These are phyloP conservation scores for Cricetomys ansorgei DNA, from an alignment of 2,113 vertebrate genomes.

Conservation along the genomic window DNA sequence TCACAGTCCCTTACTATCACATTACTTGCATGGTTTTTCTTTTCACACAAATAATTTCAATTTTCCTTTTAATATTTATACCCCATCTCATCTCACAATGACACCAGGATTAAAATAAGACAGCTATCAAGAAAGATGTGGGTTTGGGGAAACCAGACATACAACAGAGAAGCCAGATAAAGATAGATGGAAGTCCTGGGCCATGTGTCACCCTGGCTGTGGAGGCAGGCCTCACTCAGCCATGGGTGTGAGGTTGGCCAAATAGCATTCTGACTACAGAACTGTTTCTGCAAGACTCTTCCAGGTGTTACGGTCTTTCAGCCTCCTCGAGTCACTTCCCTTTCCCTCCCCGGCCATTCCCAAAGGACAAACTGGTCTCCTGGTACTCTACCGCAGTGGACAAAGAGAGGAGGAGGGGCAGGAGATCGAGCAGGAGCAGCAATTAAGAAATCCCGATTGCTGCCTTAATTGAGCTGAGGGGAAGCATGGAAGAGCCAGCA, in stretches of 20 bases:
- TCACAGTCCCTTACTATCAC: background rate
- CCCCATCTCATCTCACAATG: background rate
- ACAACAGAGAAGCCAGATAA: background rate
- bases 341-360: conserved; percentile 47
- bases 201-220: no score
- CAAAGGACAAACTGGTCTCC: conserved; percentile 61
- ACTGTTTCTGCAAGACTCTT: background rate
- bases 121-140: background rate
- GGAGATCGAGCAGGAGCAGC: conserved; percentile 59
- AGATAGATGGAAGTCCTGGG: background rate
- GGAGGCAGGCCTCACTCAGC: background rate
- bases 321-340: conserved; percentile 7
- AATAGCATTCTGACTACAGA: background rate
- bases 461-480: conserved; percentile 80
- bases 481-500: conserved; percentile 73
- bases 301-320: background rate
- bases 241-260: background rate
- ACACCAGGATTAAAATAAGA: background rate
- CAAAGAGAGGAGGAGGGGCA: conserved; percentile 62
- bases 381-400: conserved; percentile 43
- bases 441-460: conserved; percentile 77
- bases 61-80: background rate
- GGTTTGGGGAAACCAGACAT: background rate
- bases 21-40: background rate
- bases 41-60: background rate